A percentile compares a stretch with the other conserved stretches of the same genome.
Evolutionary conservation across 2,888 invertebrate genomes (phyloP).

Genomic region (Cryptosula pallasiana): DNA sequence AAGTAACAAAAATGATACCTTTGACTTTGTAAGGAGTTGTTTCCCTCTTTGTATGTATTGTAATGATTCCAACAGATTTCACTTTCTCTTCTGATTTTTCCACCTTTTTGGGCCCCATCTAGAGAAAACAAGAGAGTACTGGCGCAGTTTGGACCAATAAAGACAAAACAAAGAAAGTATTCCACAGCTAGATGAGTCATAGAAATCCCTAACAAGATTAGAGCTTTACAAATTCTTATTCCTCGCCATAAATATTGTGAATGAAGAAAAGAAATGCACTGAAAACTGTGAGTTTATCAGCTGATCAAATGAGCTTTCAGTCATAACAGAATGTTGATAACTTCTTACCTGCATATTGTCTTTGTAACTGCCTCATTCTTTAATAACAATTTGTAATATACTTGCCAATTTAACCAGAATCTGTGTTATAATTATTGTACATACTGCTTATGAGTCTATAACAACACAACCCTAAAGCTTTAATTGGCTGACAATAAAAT

Average conservation of each 20-base stretch:
- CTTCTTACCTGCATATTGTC: background rate
- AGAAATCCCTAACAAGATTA: no score
- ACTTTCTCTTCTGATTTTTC: conserved; percentile 21
- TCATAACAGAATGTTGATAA: background rate
- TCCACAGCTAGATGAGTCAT: no score
- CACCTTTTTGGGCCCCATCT: conserved; percentile 24
- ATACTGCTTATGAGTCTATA: no score
- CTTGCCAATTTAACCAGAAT: background rate
- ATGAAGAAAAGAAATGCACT: background rate
- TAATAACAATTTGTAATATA: background rate
- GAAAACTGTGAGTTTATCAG: background rate
- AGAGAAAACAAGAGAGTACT: background rate
- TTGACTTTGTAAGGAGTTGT: conserved; percentile 20
- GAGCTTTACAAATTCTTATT: no score
- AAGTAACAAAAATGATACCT: no score
- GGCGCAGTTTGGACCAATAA: no score
- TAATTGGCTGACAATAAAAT: no score
- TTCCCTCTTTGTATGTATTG: conserved; percentile 5
- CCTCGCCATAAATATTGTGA: background rate
- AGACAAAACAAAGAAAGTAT: no score
- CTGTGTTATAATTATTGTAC: background rate
- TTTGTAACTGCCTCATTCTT: background rate
- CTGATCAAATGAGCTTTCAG: background rate
- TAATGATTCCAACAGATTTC: conserved; percentile 24
- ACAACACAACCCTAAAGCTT: no score